These are phyloP conservation scores for Temnothorax unifasciatus DNA, from an alignment of 2,888 invertebrate genomes.

Conservation along the genomic window DNA sequence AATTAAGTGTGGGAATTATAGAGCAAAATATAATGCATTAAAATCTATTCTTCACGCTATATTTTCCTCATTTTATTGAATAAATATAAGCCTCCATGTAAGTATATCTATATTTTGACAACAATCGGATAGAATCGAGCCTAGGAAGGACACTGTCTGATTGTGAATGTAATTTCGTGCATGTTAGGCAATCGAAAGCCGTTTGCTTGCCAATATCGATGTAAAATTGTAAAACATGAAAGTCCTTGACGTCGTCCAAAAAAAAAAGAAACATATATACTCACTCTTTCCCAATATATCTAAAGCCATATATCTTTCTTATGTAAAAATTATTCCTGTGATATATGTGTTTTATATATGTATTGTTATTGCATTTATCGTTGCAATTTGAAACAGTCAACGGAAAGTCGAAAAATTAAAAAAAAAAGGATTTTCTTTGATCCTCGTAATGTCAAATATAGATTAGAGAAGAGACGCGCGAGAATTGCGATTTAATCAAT, in stretches of 20 bases:
- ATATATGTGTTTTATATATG: background rate
- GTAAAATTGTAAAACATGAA: background rate
- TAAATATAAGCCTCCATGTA: background rate
- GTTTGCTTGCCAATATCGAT: background rate
- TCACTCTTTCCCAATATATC: background rate
- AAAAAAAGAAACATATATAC: background rate
- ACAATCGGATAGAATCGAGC: background rate
- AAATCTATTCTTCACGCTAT: background rate
- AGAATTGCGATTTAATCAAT: conserved; percentile 28
- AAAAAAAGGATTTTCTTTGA: background rate
- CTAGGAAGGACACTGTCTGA: background rate
- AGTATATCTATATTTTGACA: background rate
- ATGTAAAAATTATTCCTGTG: background rate
- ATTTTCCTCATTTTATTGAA: background rate
- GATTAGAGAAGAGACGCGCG: background rate
- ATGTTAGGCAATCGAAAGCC: background rate
- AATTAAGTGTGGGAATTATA: background rate
- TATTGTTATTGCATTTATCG: background rate
- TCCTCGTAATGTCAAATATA: background rate
- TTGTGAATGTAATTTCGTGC: background rate
- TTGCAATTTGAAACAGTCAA: background rate
- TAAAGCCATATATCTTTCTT: background rate
- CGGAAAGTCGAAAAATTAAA: background rate
- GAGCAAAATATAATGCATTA: background rate
- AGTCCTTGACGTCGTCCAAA: background rate